Evolutionary conservation across 2,888 invertebrate genomes (phyloP).

Genomic region (Dasypolia templi): DNA sequence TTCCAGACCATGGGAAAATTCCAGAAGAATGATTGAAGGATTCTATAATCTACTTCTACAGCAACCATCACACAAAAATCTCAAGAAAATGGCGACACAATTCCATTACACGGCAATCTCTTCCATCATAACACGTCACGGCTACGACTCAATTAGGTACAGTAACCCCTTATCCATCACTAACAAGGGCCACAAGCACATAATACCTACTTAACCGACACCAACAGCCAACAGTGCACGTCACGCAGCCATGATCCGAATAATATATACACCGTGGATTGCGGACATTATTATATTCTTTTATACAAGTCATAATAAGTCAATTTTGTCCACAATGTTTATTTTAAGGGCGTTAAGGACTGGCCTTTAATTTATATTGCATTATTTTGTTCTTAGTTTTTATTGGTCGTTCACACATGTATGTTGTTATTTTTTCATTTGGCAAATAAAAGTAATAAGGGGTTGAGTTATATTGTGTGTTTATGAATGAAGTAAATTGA

Average conservation of each 20-base stretch:
- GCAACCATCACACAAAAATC: too few species aligned
- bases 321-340: constrained; percentile 52
- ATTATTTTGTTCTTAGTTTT: constrained; percentile 53
- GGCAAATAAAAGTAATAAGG: constrained; percentile 42
- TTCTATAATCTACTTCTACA: too few species aligned
- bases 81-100: background rate
- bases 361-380: constrained; percentile 25
- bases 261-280: constrained; percentile 68
- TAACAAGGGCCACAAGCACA: constrained; percentile 51
- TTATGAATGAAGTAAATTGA: constrained; percentile 20
- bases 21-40: too few species aligned
- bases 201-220: constrained; percentile 53
- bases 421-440: constrained; percentile 50
- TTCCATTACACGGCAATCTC: constrained; percentile 11
- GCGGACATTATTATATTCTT: constrained; percentile 60
- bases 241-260: constrained; percentile 67
- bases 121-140: constrained; percentile 28
- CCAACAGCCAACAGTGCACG: constrained; percentile 53
- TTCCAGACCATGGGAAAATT: background rate
- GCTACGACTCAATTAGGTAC: constrained; percentile 34
- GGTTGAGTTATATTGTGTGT: constrained; percentile 19
- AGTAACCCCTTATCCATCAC: constrained; percentile 38
- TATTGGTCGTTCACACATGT: constrained; percentile 29
- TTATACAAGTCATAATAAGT: constrained; percentile 54
- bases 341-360: constrained; percentile 49